Evolutionary conservation across 2,888 invertebrate genomes (phyloP).

Genomic region (Trissolcus brochymenae): DNA sequence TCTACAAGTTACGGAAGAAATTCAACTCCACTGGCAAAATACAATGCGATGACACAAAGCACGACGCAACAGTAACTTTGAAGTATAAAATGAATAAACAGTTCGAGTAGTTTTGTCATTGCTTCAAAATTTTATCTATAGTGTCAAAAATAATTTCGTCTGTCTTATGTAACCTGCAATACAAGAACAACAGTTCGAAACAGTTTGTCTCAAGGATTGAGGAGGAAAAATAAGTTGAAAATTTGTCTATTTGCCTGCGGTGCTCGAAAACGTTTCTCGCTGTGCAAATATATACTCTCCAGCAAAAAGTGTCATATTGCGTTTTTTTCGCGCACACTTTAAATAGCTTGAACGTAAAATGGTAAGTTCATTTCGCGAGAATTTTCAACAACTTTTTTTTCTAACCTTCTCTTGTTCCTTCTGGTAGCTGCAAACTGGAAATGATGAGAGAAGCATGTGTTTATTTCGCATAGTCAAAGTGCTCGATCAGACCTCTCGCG

Average conservation of each 20-base stretch:
- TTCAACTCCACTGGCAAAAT: slow-evolving; percentile 32
- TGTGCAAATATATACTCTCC: neutral
- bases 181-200: slow-evolving; percentile 12
- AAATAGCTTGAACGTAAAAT: neutral
- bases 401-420: neutral
- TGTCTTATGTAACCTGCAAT: slow-evolving; percentile 34
- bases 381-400: no score
- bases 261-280: slow-evolving; percentile 10
- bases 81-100: slow-evolving; percentile 52
- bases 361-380: neutral
- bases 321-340: neutral
- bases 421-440: neutral
- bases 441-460: neutral
- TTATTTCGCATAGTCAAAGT: slow-evolving; percentile 4
- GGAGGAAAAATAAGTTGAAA: neutral
- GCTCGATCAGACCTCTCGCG: slow-evolving; percentile 23
- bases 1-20: slow-evolving; percentile 48
- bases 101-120: slow-evolving; percentile 41
- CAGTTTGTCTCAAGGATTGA: slow-evolving; percentile 10
- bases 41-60: slow-evolving; percentile 49
- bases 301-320: slow-evolving; percentile 7
- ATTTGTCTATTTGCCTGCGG: slow-evolving; percentile 19
- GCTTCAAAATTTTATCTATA: slow-evolving; percentile 33
- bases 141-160: slow-evolving; percentile 26
- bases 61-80: slow-evolving; percentile 40